A percentile compares a stretch with the other conserved stretches of the same genome.
These are phyloP conservation scores for Pelecanoides urinatrix DNA, from an alignment of 2,113 vertebrate species.

Conservation along the genomic window DNA sequence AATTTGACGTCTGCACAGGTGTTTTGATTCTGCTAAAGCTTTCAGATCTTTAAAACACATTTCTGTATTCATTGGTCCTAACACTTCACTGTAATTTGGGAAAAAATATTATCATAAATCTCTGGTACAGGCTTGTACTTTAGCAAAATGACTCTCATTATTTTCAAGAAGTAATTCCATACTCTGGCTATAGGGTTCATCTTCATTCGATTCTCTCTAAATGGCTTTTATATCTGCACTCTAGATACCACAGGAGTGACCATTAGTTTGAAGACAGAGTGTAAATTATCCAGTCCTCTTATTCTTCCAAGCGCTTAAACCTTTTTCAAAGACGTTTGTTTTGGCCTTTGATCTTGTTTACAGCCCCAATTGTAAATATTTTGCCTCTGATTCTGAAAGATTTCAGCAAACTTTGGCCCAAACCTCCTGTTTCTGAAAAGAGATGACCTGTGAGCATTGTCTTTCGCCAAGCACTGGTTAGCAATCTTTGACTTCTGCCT, in stretches of 20 bases:
- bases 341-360: neutral
- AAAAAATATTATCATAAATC: constrained; percentile 1
- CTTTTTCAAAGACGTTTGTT: neutral
- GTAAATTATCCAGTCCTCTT: neutral
- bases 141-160: neutral
- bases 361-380: neutral
- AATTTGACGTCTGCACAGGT: neutral
- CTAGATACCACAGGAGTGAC: neutral
- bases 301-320: neutral
- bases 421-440: neutral
- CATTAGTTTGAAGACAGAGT: neutral
- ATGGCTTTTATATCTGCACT: neutral
- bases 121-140: neutral
- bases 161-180: neutral
- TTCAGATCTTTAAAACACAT: neutral
- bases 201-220: neutral
- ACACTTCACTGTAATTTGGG: neutral
- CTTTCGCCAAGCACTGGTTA: neutral
- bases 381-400: neutral
- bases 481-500: neutral
- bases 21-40: neutral
- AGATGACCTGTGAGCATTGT: neutral
- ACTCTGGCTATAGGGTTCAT: neutral
- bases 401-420: neutral
- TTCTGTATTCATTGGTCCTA: neutral